phyloP scores from a whole-genome alignment of 2,888 invertebrate genomes.

The Eupeodes latifasciatus region DNA sequence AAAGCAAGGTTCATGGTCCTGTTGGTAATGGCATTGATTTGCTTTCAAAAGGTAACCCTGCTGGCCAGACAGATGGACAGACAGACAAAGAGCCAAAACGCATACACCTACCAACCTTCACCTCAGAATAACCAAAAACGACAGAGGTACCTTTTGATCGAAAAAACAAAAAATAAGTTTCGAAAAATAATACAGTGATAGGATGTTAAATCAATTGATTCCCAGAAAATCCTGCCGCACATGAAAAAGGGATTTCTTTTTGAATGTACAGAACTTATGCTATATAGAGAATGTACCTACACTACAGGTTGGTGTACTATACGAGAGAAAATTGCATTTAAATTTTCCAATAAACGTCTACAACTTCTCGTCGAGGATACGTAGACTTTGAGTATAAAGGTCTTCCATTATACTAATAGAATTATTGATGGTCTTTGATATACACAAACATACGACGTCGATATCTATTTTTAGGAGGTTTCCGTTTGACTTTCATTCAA shows the following conservation, averaged over 20 bases:
- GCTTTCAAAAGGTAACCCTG: conserved; percentile 39
- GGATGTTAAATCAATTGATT: conserved; percentile 64
- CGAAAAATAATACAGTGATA: conserved; percentile 31
- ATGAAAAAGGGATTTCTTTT: conserved; percentile 36
- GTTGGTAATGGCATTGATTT: conserved; percentile 66
- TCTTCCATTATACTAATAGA: conserved; percentile 45
- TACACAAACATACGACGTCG: no score
- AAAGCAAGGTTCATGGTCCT: conserved; percentile 40
- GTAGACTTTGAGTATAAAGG: conserved; percentile 21
- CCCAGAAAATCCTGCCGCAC: conserved; percentile 35
- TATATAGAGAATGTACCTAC: neutral
- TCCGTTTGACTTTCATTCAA: no score
- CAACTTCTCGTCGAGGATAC: conserved; percentile 18
- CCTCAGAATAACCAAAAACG: neutral
- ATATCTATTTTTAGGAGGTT: no score
- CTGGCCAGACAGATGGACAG: conserved; percentile 38
- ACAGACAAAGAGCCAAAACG: conserved; percentile 16
- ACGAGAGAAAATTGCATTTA: conserved; percentile 53
- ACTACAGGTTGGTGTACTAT: neutral
- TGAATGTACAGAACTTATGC: conserved; percentile 33
- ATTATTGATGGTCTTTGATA: conserved; percentile 37
- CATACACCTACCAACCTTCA: conserved; percentile 25
- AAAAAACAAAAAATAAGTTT: conserved; percentile 40
- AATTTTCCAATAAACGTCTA: conserved; percentile 58
- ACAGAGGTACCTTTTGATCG: neutral